These are phyloP conservation scores for Hystrix cristata DNA, from an alignment of 2,113 vertebrate genomes.

Conservation along the genomic window DNA sequence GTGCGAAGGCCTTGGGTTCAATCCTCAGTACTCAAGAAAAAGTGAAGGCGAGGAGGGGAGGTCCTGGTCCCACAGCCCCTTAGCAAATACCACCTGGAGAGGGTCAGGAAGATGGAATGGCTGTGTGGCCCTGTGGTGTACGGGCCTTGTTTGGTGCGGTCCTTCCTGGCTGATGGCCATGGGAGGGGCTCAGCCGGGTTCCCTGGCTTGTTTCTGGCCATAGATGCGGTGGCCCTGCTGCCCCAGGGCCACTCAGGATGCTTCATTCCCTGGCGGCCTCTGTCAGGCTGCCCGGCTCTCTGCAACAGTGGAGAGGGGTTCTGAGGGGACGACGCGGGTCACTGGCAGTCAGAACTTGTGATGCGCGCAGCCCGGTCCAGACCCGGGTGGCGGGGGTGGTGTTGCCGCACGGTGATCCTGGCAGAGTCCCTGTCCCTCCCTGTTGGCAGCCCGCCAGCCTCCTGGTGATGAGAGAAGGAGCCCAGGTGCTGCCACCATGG, in stretches of 20 bases:
- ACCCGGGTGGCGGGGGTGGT: background rate
- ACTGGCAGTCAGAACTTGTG: background rate
- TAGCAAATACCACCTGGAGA: background rate
- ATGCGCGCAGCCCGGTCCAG: conserved; percentile 8
- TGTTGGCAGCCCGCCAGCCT: background rate
- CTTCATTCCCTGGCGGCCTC: background rate
- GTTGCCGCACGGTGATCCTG: accelerated
- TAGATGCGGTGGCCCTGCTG: background rate
- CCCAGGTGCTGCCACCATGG: accelerated
- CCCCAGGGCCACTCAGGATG: background rate
- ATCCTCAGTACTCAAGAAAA: background rate
- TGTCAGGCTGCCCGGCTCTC: accelerated
- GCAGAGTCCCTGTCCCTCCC: background rate
- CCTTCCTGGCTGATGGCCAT: background rate
- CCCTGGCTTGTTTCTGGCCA: background rate
- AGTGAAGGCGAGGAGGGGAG: background rate
- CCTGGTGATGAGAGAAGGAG: background rate
- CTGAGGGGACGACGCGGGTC: background rate
- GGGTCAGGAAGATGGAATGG: background rate
- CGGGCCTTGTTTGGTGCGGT: accelerated
- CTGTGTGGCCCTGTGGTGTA: background rate
- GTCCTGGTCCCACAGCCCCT: background rate
- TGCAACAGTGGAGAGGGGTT: background rate
- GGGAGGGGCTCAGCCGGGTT: accelerated
- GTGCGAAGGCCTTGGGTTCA: background rate